Conservation (phyloP, 1,140 invertebrate species). For the Aphaenogaster floridana region DNA sequence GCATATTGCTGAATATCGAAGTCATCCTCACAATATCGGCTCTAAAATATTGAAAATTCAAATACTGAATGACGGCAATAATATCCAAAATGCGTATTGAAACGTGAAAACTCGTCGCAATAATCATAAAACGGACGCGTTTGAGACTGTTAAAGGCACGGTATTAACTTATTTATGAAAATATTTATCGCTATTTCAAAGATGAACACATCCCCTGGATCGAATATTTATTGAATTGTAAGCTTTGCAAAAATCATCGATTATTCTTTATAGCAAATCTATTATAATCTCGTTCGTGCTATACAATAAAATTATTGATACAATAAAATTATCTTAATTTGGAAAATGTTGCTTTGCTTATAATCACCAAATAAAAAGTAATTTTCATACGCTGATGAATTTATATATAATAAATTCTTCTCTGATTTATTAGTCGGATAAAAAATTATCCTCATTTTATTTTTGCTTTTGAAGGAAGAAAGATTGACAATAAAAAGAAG, state of each 20-base stretch:
- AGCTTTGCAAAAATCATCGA: not conserved
- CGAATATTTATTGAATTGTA: not conserved
- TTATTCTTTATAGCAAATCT: not conserved
- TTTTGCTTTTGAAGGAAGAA: not conserved
- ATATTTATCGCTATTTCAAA: not conserved
- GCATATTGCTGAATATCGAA: not conserved
- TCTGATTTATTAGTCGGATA: not conserved
- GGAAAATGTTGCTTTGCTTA: not conserved
- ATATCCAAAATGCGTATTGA: not conserved
- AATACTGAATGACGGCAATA: conserved; percentile 7
- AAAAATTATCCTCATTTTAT: conserved; percentile 2
- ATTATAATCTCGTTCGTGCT: not conserved
- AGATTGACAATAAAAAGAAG: not conserved
- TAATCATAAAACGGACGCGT: not conserved
- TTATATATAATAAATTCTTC: conserved; percentile 9
- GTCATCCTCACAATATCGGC: not conserved
- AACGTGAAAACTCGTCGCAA: not conserved
- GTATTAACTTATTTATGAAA: conserved; percentile 19
- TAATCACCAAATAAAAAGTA: not conserved
- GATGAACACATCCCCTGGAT: not conserved
- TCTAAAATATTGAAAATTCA: conserved; percentile 45
- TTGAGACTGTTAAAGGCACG: not conserved
- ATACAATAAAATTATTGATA: not conserved
- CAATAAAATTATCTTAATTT: not conserved
- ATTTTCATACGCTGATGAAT: not conserved